Evolutionary conservation across 2,113 vertebrate genomes (phyloP).

Genomic region (Dromiciops gliroides): DNA sequence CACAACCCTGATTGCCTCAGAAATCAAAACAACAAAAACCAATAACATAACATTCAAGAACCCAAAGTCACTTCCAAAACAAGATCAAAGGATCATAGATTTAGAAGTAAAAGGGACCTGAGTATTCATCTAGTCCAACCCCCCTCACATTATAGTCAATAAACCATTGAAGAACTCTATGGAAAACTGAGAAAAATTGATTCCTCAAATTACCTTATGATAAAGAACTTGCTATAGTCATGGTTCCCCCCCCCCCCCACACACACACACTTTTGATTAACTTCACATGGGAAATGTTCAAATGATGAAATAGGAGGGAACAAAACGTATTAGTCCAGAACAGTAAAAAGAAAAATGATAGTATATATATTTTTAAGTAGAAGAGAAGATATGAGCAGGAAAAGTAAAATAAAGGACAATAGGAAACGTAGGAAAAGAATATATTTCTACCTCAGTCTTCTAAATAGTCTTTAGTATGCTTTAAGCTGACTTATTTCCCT

Average conservation of each 20-base stretch:
- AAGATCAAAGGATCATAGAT: neutral
- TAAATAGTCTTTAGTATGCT: neutral
- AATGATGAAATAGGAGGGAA: neutral
- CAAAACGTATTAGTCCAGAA: conserved; percentile 1
- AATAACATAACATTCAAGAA: neutral
- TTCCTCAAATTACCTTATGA: neutral
- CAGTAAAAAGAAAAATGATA: conserved; percentile 29
- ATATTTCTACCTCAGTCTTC: neutral
- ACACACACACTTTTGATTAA: neutral
- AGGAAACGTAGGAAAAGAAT: neutral
- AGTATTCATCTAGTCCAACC: neutral
- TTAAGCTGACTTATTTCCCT: neutral
- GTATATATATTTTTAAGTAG: neutral
- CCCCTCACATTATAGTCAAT: neutral
- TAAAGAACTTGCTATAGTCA: neutral
- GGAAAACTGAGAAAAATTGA: neutral
- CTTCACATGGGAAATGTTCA: neutral
- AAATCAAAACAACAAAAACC: neutral
- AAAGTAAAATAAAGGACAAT: conserved; percentile 32
- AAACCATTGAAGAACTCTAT: neutral
- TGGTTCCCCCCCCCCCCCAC: too few species aligned
- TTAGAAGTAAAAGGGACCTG: neutral
- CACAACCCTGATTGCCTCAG: neutral
- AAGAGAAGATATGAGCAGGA: conserved; percentile 34
- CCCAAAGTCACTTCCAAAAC: neutral